Evolutionary conservation across 2,113 vertebrate genomes (phyloP).

Genomic region (Thymallus thymallus): DNA sequence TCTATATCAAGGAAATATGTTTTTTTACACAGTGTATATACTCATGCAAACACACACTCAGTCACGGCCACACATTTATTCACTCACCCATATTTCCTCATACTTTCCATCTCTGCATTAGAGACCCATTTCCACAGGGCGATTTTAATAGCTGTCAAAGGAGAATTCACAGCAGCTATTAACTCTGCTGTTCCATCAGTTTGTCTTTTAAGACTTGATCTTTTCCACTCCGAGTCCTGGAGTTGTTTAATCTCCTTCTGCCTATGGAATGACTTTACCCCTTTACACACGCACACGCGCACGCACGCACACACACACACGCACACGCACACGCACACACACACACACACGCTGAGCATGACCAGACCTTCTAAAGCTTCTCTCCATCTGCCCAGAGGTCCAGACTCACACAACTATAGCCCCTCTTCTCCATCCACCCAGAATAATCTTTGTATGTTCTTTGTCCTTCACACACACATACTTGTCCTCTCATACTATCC

Average conservation of each 20-base stretch:
- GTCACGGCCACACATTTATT: neutral
- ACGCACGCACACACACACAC: constrained; percentile 1
- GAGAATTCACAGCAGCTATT: constrained; percentile 45
- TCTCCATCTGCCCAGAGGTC: too few relatives aligned
- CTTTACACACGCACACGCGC: too few relatives aligned
- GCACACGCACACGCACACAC: neutral
- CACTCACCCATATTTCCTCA: neutral
- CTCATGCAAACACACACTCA: neutral
- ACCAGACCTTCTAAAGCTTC: too few relatives aligned
- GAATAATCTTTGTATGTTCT: too few relatives aligned
- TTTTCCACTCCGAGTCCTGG: constrained; percentile 22
- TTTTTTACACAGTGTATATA: too few relatives aligned
- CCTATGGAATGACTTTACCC: constrained; percentile 15
- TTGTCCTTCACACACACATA: neutral
- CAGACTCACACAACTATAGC: too few relatives aligned
- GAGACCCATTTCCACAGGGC: constrained; percentile 21
- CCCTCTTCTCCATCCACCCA: too few relatives aligned
- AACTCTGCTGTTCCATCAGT: constrained; percentile 54
- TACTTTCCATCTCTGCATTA: neutral
- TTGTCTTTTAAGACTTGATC: constrained; percentile 55
- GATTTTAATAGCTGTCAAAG: constrained; percentile 34
- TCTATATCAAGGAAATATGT: too few relatives aligned
- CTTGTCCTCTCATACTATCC: neutral
- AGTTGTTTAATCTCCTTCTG: constrained; percentile 32
- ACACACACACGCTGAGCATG: neutral